Conservation (phyloP, 2,888 invertebrate species). For the Mythimna loreyi region DNA sequence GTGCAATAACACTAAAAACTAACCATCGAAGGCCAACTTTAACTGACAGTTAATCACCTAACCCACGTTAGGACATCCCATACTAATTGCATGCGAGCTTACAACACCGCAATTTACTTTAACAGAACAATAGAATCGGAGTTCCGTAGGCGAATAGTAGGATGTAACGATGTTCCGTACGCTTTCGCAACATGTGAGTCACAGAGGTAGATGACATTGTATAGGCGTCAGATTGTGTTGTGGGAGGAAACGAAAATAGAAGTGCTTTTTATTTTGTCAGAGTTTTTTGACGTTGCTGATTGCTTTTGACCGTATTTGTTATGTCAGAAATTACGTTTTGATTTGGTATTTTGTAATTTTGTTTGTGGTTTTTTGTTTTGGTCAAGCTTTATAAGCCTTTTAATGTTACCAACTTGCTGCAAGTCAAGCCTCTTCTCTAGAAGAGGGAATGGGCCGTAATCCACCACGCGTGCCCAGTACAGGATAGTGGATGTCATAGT, state of each 20-base stretch:
- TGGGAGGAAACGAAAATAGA: slow-evolving; percentile 34
- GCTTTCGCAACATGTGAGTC: slow-evolving; percentile 45
- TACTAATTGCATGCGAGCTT: slow-evolving; percentile 36
- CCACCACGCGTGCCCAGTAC: too few relatives aligned
- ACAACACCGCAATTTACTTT: slow-evolving; percentile 49
- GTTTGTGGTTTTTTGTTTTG: too few relatives aligned
- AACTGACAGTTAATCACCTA: slow-evolving; percentile 4
- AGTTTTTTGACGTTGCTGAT: slow-evolving; percentile 16
- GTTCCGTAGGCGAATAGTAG: slow-evolving; percentile 63
- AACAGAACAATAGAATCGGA: slow-evolving; percentile 55
- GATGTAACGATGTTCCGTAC: slow-evolving; percentile 55
- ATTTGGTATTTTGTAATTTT: slow-evolving; percentile 1
- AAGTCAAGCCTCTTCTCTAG: too few relatives aligned
- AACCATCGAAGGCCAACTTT: neutral
- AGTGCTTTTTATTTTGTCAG: slow-evolving; percentile 16
- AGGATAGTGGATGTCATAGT: too few relatives aligned
- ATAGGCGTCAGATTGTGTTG: slow-evolving; percentile 18
- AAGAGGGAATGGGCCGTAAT: too few relatives aligned
- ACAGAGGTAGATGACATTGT: slow-evolving; percentile 49
- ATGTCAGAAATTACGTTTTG: slow-evolving; percentile 9
- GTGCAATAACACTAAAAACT: slow-evolving; percentile 13
- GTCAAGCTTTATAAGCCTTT: too few relatives aligned
- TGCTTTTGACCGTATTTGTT: slow-evolving; percentile 23
- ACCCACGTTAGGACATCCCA: slow-evolving; percentile 43
- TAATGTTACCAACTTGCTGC: too few relatives aligned